Conservation (phyloP, 2,797 vertebrate genomes). For the Sylvia borin region DNA sequence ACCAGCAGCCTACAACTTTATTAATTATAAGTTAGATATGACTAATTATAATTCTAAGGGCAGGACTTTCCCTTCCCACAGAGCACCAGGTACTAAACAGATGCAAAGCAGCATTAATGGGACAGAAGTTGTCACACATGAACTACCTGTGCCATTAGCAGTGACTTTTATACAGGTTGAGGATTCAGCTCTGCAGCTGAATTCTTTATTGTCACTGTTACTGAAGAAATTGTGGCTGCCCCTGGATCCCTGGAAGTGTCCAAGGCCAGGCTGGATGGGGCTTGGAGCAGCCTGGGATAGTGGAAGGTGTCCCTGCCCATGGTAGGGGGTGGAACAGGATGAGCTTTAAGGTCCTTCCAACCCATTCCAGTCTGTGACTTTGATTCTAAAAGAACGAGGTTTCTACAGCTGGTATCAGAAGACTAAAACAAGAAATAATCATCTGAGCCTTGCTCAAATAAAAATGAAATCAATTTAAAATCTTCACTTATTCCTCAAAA, state of each 20-base stretch:
- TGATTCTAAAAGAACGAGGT: not conserved
- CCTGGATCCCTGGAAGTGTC: not conserved
- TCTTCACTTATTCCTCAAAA: not conserved
- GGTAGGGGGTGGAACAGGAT: not conserved
- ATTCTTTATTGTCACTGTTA: not conserved
- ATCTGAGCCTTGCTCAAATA: not conserved
- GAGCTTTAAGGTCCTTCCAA: not conserved
- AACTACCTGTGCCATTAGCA: not conserved
- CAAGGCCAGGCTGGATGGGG: rapidly evolving
- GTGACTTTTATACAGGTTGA: not conserved
- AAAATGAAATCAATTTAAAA: not conserved
- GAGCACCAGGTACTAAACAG: not conserved
- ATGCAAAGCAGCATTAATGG: not conserved
- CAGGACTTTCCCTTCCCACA: not conserved
- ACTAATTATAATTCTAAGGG: not conserved
- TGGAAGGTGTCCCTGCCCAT: not conserved
- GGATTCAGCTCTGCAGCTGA: not conserved
- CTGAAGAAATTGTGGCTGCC: not conserved
- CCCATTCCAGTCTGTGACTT: not conserved
- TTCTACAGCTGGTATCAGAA: not conserved
- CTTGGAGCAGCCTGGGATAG: not conserved
- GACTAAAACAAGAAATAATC: not conserved
- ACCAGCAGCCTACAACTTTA: not conserved
- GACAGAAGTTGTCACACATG: not conserved
- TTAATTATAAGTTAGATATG: not conserved